These are phyloP conservation scores for Upupa epops DNA, from an alignment of 2,113 vertebrate genomes.

Conservation along the genomic window DNA sequence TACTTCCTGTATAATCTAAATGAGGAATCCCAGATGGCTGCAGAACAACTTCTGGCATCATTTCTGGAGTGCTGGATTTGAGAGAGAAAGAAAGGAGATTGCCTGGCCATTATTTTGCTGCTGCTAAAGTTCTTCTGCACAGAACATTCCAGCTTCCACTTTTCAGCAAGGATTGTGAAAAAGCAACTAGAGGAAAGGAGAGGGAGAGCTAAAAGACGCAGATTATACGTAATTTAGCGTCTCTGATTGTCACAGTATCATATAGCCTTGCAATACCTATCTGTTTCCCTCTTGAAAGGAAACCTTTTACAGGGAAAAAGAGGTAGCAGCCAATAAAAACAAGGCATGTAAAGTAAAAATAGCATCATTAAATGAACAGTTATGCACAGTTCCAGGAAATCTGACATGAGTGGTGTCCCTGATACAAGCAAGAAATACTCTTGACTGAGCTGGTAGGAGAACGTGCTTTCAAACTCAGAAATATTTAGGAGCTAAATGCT, in stretches of 20 bases:
- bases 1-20: constrained; percentile 23
- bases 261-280: constrained; percentile 1
- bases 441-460: not conserved
- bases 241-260: not conserved
- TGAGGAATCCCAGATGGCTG: not conserved
- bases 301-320: constrained; percentile 10
- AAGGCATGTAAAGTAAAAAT: constrained; percentile 4
- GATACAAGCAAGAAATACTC: not conserved
- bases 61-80: not conserved
- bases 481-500: not conserved
- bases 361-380: constrained; percentile 1
- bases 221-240: not conserved
- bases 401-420: not conserved
- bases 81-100: not conserved
- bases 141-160: not conserved
- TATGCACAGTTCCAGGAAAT: not conserved
- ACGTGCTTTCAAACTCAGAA: not conserved
- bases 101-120: not conserved
- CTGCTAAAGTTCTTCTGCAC: not conserved
- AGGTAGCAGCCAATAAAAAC: constrained; percentile 45
- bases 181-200: not conserved
- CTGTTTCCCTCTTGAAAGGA: constrained; percentile 35
- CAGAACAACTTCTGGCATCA: not conserved
- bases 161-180: not conserved
- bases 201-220: not conserved